Base-by-base conservation (phyloP, 2,797 vertebrate species). In the Salarias fasciatus region DNA sequence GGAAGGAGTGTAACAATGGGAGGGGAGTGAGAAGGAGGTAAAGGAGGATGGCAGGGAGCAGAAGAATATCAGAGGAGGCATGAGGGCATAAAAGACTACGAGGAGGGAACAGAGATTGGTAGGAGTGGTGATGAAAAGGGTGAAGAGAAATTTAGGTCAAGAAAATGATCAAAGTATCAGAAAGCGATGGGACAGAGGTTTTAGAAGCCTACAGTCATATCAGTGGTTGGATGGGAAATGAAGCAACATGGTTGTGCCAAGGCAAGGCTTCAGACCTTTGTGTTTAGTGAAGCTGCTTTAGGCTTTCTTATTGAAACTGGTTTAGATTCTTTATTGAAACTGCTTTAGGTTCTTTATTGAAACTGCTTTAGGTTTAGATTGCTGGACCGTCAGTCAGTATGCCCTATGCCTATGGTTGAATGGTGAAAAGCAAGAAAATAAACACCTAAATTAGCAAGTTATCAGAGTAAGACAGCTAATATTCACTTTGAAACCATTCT, bases 1-100 rank as follows among this genome's bases (percentile, higher is more conserved):
- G 40, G 64, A 62, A 45, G 44, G 8, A 43, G 28, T 7, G 24
- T 36, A 53, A 75, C 45, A 71, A 63, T 53, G 14, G 15, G 12
- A 56, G 30, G 14, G 28, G 35, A 46, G 10, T 44, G 37, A 45
- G 54, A 44, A 35, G 15, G 46, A 54, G 33, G 56, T 29, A 45
- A 63, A 36, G 10, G 53, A n/a, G 9, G 13, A 12, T 52, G 38
- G 46, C 14, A 48, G 47, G 40, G 11, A 56, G 24, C 3, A 15
- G 24, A 49, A 14, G 8, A 12, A 59, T 30, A 46, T 12, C 59
- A 41, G 38, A 56, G 11, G 31, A 56, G 35, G 15, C 8, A 11
- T 8, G 5, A 58, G 1, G 18, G 43, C 35, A 53, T 3, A 45
- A 48, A 56, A 28, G 37, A 49, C 24, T 15, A 36, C 24, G 8